Percentiles rank a stretch among this genome's conserved stretches.
These are phyloP conservation scores for Myiotriccus ornatus DNA, from an alignment of 2,797 vertebrate genomes.

Conservation along the genomic window DNA sequence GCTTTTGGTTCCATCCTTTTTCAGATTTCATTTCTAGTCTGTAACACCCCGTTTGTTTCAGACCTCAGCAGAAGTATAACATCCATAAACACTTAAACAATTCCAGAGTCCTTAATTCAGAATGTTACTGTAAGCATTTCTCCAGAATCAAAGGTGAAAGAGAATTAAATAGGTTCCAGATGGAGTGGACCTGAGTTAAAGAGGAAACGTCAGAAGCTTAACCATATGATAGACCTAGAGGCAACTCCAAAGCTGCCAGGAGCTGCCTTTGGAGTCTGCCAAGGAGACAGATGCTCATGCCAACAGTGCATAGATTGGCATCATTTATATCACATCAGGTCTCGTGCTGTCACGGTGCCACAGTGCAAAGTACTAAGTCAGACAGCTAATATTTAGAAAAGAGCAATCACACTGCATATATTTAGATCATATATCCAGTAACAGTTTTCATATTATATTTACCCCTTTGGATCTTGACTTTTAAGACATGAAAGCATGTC, in stretches of 20 bases:
- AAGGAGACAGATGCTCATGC: slow-evolving; percentile 69
- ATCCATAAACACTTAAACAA: not conserved
- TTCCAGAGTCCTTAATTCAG: not conserved
- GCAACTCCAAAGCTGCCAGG: slow-evolving; percentile 61
- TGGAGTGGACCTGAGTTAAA: slow-evolving; percentile 58
- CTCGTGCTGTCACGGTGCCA: slow-evolving; percentile 26
- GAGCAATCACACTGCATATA: slow-evolving; percentile 1
- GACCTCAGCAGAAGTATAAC: not conserved
- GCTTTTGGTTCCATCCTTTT: not conserved
- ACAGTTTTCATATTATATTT: not conserved
- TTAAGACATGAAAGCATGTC: not conserved
- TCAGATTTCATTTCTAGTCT: not conserved
- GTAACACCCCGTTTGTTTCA: not conserved
- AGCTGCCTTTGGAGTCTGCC: slow-evolving; percentile 60
- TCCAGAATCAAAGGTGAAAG: slow-evolving; percentile 48
- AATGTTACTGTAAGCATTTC: not conserved
- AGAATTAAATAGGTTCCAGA: slow-evolving; percentile 51
- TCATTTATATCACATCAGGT: slow-evolving; percentile 58
- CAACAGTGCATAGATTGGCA: slow-evolving; percentile 60
- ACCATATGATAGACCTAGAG: slow-evolving; percentile 64
- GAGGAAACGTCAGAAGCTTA: slow-evolving; percentile 52
- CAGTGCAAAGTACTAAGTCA: not conserved
- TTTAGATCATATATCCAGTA: not conserved
- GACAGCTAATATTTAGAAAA: slow-evolving; percentile 48
- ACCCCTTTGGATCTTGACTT: not conserved